phyloP scores from a whole-genome alignment of 2,797 vertebrate genomes.

The Scyliorhinus canicula region DNA sequence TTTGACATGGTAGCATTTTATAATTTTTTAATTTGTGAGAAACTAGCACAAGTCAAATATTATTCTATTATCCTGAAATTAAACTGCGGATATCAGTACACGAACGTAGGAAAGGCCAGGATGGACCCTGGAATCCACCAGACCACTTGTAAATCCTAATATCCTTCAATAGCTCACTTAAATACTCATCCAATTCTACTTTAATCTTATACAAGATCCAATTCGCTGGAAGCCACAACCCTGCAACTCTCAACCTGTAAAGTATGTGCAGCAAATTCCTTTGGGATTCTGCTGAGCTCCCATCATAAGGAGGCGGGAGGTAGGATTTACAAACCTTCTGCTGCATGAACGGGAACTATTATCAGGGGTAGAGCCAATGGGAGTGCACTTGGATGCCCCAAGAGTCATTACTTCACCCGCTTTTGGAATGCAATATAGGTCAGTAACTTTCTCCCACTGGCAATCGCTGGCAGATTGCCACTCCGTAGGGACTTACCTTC shows the following conservation, averaged over 20 bases:
- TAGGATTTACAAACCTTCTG: background rate
- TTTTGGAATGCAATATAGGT: background rate
- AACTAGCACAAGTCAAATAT: background rate
- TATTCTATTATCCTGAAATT: background rate
- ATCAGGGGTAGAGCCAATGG: background rate
- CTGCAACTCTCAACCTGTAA: background rate
- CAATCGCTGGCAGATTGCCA: too few species aligned
- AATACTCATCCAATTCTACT: background rate
- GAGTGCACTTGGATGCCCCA: background rate
- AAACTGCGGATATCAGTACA: background rate
- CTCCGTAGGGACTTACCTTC: too few species aligned
- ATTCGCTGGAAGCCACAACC: background rate
- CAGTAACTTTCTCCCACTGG: too few species aligned
- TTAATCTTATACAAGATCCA: background rate
- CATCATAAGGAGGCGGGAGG: background rate
- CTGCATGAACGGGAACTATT: background rate
- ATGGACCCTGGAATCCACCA: background rate
- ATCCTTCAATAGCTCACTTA: background rate
- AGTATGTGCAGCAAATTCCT: background rate
- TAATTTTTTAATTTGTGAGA: background rate
- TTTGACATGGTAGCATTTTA: background rate
- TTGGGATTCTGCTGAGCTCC: background rate
- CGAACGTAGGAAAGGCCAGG: background rate
- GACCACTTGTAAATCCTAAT: background rate
- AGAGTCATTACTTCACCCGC: background rate